Percentiles rank a stretch among this genome's conserved stretches.
These are phyloP conservation scores for Onthophagus sagittarius DNA, from an alignment of 2,888 invertebrate species.

Conservation along the genomic window DNA sequence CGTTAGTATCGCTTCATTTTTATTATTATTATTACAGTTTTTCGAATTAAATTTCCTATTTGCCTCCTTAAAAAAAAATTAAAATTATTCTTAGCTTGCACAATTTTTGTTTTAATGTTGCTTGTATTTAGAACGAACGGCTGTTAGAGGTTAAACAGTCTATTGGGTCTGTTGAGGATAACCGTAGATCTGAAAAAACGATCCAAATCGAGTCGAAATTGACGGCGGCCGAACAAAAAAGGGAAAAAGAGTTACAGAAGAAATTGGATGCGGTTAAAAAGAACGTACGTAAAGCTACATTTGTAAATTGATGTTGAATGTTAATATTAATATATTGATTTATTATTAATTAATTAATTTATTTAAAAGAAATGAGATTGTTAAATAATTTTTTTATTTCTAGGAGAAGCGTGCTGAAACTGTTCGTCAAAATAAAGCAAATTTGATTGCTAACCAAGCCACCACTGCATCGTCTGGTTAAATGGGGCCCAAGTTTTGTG, in stretches of 20 bases:
- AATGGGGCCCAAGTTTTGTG: constrained; percentile 17
- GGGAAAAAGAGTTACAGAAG: constrained; percentile 80
- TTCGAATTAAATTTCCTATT: constrained; percentile 11
- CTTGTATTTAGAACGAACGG: constrained; percentile 39
- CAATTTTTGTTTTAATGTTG: constrained; percentile 1
- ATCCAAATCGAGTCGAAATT: constrained; percentile 64
- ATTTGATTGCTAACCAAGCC: constrained; percentile 56
- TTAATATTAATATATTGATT: background rate
- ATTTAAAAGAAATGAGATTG: background rate
- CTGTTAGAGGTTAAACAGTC: constrained; percentile 43
- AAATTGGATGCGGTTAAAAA: constrained; percentile 80
- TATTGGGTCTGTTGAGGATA: constrained; percentile 35
- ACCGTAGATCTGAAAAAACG: constrained; percentile 47
- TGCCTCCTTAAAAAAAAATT: constrained; percentile 33
- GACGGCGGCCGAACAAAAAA: constrained; percentile 75
- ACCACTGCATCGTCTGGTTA: constrained; percentile 66
- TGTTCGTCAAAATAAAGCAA: constrained; percentile 87
- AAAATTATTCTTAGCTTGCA: background rate
- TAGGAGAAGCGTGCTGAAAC: constrained; percentile 90
- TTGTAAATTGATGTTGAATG: no score
- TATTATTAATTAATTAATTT: background rate
- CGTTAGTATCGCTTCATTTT: constrained; percentile 49
- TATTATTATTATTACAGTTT: constrained; percentile 9
- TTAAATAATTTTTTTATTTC: constrained; percentile 33
- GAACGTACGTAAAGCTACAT: constrained; percentile 64